A percentile compares a stretch with the other conserved stretches of the same genome.
phyloP scores from a whole-genome alignment of 2,797 vertebrate genomes.

The Neosilurus hyrtlii region DNA sequence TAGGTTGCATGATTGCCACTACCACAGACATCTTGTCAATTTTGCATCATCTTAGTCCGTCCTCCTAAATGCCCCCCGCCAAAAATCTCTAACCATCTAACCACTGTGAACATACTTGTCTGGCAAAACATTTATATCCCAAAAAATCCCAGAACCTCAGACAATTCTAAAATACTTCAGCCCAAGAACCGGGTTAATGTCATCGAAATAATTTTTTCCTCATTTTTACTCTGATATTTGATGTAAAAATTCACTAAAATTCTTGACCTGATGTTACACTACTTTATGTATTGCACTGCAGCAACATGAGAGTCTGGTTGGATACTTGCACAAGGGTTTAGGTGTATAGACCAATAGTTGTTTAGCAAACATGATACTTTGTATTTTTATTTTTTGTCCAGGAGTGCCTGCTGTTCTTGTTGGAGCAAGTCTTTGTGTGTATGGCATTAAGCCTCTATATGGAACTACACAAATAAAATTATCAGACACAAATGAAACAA shows the following conservation, averaged over 20 bases:
- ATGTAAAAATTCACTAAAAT: not conserved
- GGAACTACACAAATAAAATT: constrained; percentile 52
- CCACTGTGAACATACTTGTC: not conserved
- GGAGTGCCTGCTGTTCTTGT: constrained; percentile 68
- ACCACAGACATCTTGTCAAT: too few species aligned
- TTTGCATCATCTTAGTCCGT: too few species aligned
- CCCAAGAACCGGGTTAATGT: not conserved
- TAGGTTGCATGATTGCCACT: too few species aligned
- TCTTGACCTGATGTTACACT: not conserved
- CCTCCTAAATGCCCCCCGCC: too few species aligned
- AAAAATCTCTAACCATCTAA: not conserved
- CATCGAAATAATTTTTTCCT: not conserved
- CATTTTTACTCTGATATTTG: not conserved
- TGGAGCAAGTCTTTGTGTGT: constrained; percentile 51
- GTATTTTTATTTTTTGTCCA: constrained; percentile 1
- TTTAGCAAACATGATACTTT: not conserved
- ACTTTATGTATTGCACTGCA: not conserved
- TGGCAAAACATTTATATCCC: not conserved
- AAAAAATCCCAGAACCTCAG: not conserved
- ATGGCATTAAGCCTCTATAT: constrained; percentile 58
- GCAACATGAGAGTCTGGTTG: not conserved
- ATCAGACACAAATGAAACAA: constrained; percentile 46
- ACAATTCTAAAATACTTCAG: not conserved
- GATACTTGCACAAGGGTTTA: not conserved
- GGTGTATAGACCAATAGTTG: not conserved